phyloP scores from a whole-genome alignment of 2,113 vertebrate genomes.

The Carlito syrichta region DNA sequence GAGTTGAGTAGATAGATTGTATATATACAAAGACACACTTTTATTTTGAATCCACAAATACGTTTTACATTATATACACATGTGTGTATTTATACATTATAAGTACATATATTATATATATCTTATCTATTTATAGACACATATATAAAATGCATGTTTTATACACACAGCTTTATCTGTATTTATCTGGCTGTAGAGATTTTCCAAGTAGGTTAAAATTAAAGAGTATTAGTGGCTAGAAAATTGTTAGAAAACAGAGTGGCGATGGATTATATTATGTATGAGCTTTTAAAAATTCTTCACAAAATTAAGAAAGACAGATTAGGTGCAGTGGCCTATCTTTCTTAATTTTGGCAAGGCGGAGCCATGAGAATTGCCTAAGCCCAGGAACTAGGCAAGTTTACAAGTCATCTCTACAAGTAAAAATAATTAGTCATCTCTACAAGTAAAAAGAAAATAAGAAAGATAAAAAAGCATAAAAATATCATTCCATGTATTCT shows the following conservation, averaged over 20 bases:
- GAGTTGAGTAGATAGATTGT: background rate
- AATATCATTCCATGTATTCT: background rate
- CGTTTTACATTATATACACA: background rate
- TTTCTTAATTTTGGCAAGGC: no score
- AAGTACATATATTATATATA: background rate
- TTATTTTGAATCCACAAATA: background rate
- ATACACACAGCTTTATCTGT: background rate
- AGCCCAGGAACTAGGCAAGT: no score
- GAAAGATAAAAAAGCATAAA: background rate
- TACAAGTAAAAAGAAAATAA: no score
- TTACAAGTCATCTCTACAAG: no score
- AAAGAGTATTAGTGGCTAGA: background rate
- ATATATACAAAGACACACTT: background rate
- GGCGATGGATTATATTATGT: background rate
- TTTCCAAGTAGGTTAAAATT: background rate
- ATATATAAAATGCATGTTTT: background rate
- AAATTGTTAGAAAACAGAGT: background rate
- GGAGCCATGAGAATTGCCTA: no score
- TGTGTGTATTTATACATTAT: background rate
- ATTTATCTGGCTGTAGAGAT: background rate
- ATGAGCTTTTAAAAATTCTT: background rate
- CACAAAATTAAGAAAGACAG: constrained; percentile 12
- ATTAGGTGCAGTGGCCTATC: no score
- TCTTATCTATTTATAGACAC: background rate
- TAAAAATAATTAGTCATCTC: no score